Evolutionary conservation across 2,888 invertebrate genomes (phyloP).

Genomic region (Melitaea athalia): DNA sequence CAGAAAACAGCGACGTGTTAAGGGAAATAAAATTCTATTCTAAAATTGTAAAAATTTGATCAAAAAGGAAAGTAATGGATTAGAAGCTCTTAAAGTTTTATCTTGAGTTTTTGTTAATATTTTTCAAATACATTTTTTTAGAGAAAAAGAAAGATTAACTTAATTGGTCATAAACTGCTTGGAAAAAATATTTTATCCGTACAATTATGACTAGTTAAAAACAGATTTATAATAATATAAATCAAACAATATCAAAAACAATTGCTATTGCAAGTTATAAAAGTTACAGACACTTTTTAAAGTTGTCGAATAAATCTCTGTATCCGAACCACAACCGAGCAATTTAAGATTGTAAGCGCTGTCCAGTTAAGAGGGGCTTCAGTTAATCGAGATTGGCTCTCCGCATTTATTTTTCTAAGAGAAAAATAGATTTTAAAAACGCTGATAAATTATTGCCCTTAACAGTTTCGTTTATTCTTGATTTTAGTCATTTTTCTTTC

Average conservation of each 20-base stretch:
- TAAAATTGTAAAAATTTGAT: slow-evolving; percentile 24
- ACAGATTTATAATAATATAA: not conserved
- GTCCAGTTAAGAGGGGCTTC: slow-evolving; percentile 18
- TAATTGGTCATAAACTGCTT: too few species aligned
- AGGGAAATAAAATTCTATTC: slow-evolving; percentile 25
- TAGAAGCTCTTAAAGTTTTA: slow-evolving; percentile 14
- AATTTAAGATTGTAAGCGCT: slow-evolving; percentile 29
- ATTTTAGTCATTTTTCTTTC: not conserved
- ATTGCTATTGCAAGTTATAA: slow-evolving; percentile 12
- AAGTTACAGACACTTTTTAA: slow-evolving; percentile 33
- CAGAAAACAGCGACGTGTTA: slow-evolving; percentile 25
- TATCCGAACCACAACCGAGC: slow-evolving; percentile 19
- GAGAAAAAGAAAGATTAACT: too few species aligned
- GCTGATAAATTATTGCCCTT: slow-evolving; percentile 7
- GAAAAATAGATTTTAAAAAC: slow-evolving; percentile 19
- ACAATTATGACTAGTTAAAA: too few species aligned
- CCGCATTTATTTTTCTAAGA: slow-evolving; percentile 25
- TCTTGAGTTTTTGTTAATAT: slow-evolving; percentile 6
- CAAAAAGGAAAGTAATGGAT: slow-evolving; percentile 26
- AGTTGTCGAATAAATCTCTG: slow-evolving; percentile 34
- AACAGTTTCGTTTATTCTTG: not conserved
- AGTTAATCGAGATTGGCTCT: slow-evolving; percentile 26
- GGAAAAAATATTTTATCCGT: too few species aligned
- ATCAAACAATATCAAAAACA: not conserved
- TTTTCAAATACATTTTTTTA: not conserved